Conservation (phyloP, 1,140 invertebrate genomes). For the Temnothorax nylanderi region DNA sequence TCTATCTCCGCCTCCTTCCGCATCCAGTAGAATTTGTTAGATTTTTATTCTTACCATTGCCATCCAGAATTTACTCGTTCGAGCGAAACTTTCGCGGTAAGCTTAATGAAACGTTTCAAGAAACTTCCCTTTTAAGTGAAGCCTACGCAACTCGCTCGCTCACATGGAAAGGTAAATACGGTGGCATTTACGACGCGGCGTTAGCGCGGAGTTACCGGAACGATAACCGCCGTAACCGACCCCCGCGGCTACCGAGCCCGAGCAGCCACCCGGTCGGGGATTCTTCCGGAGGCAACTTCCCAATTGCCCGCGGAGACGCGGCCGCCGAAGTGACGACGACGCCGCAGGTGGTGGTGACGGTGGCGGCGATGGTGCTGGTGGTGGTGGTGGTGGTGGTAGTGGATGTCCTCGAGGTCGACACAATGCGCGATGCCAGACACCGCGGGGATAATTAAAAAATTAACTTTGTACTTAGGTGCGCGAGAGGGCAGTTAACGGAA, state of each 20-base stretch:
- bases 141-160: constrained; percentile 42
- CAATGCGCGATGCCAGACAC: constrained; percentile 64
- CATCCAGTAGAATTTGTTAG: background rate
- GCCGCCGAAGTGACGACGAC: constrained; percentile 17
- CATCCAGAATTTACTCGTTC: constrained; percentile 34
- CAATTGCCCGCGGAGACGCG: constrained; percentile 66
- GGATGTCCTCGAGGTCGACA: constrained; percentile 45
- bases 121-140: constrained; percentile 68
- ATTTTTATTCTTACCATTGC: constrained; percentile 25
- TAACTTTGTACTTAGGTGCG: constrained; percentile 81
- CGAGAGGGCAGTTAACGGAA: constrained; percentile 80
- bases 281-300: constrained; percentile 62
- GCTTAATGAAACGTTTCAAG: constrained; percentile 57
- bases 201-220: constrained; percentile 64
- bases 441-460: constrained; percentile 83
- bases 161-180: constrained; percentile 57
- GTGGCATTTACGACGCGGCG: constrained; percentile 60
- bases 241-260: background rate
- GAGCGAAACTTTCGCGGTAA: constrained; percentile 42
- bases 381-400: background rate
- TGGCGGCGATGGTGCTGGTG: background rate
- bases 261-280: background rate
- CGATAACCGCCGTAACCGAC: constrained; percentile 62
- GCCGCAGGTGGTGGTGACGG: background rate
- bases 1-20: background rate